Evolutionary conservation across 2,888 invertebrate species (phyloP), one percentile per base, ranked within the genome.

Genomic region (Aromia moschata): DNA sequence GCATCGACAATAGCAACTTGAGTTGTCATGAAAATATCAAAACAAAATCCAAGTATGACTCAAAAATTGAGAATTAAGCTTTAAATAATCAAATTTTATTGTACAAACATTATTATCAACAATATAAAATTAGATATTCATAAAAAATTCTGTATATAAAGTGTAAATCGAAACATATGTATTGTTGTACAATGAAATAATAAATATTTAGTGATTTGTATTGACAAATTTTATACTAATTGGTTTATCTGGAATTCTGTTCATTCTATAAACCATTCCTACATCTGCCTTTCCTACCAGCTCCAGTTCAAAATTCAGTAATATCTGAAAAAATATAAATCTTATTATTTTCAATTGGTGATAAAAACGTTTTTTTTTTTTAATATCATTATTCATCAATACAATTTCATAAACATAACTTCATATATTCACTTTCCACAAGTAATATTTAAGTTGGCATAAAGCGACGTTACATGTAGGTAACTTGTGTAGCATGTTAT

Each of bases 191-290:
- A 75, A 76, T 77, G 75, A 76, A 70, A 65, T 70, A 75, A 77
- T 77, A 78, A 78, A 78, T 76, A 77, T 78, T 78, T 79, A 79
- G 77, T 72, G 72, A 77, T 79, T 78, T 79, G 75, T 79, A 79
- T 74, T 70, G 40, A 64, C 53, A 68, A 77, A 76, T 66, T 72
- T 73, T 46, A 77, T 69, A 60, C 78, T 72, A 36, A 81, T 76
- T 46, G 72, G 63, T 57, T 71, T 71, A 41, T 81, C 81, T 4
- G 82, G 81, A 20, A 81, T 76, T 41, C 81, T 67, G 56, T 81
- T 81, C 78, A 81, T 77, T 37, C 81, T 72, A 64, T 77, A 81
- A 2, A 80, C 72, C 79, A 80, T 80, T 15, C 79, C 79, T 18
- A 82, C 70, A 25, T 76, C 60, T 2, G 16, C 10, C 7, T 66